phyloP scores from a whole-genome alignment of 2,888 invertebrate genomes.

The Cremastinae sp. region DNA sequence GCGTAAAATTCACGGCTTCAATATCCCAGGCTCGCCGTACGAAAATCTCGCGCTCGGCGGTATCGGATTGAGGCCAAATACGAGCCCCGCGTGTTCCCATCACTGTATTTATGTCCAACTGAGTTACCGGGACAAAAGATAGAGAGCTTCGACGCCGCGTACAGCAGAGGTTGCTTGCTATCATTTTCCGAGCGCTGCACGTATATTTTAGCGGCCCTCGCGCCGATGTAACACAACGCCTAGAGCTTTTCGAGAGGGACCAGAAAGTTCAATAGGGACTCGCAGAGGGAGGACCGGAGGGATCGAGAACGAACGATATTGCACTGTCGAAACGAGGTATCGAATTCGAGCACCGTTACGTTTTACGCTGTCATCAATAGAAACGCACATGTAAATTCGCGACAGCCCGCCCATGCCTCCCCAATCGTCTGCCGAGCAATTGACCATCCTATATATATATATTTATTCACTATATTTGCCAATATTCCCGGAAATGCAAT shows the following conservation, averaged over 20 bases:
- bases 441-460: constrained; percentile 64
- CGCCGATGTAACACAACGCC: neutral
- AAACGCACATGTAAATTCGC: constrained; percentile 47
- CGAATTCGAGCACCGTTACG: constrained; percentile 35
- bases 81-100: neutral
- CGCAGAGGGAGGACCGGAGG: neutral
- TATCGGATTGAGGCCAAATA: neutral
- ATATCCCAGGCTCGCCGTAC: constrained; percentile 56
- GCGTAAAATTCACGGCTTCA: constrained; percentile 68
- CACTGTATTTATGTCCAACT: neutral
- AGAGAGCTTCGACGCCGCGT: constrained; percentile 2
- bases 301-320: constrained; percentile 3
- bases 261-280: constrained; percentile 6
- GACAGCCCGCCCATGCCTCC: constrained; percentile 5
- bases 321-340: constrained; percentile 22
- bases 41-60: constrained; percentile 18
- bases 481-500: constrained; percentile 58
- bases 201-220: neutral
- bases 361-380: constrained; percentile 44
- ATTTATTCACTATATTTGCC: no score
- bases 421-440: constrained; percentile 56
- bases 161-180: neutral
- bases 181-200: constrained; percentile 27
- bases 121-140: constrained; percentile 12
- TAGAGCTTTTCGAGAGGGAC: constrained; percentile 14